These are phyloP conservation scores for Clepsis dumicolana DNA, from an alignment of 2,888 invertebrate genomes.

Conservation along the genomic window DNA sequence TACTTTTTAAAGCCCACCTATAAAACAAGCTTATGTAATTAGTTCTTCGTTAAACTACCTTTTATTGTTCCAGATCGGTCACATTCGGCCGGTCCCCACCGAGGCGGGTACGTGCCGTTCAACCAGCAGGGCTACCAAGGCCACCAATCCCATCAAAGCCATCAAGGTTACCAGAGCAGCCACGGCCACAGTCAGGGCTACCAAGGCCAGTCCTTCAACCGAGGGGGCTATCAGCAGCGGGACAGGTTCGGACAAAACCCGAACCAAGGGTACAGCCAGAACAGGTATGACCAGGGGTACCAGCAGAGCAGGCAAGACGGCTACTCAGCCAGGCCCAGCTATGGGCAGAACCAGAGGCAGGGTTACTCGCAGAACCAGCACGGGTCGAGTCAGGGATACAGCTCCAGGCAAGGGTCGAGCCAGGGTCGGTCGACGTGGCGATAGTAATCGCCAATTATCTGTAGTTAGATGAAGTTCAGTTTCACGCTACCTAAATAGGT, in stretches of 20 bases:
- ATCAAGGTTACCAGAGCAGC: constrained; percentile 45
- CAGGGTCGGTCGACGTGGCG: constrained; percentile 43
- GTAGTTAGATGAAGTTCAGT: neutral
- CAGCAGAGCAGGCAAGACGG: constrained; percentile 44
- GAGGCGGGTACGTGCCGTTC: constrained; percentile 69
- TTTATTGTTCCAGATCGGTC: constrained; percentile 74
- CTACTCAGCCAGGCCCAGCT: constrained; percentile 8
- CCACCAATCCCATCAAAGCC: constrained; percentile 42
- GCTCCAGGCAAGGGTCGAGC: constrained; percentile 45
- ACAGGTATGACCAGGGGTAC: constrained; percentile 46
- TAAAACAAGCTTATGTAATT: neutral
- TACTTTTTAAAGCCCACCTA: too few species aligned
- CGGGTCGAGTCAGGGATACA: constrained; percentile 40
- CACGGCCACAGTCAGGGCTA: constrained; percentile 48
- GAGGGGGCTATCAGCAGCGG: constrained; percentile 46
- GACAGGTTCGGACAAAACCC: constrained; percentile 47
- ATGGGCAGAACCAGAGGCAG: constrained; percentile 35
- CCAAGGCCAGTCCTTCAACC: constrained; percentile 51
- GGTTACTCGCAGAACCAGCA: constrained; percentile 41
- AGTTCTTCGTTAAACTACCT: neutral
- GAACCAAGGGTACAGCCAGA: constrained; percentile 47
- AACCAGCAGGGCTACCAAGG: constrained; percentile 45
- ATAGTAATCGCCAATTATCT: constrained; percentile 8
- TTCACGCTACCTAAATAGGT: neutral
- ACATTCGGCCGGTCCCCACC: constrained; percentile 71